phyloP scores from a whole-genome alignment of 2,113 vertebrate species.

The Seriola quinqueradiata region DNA sequence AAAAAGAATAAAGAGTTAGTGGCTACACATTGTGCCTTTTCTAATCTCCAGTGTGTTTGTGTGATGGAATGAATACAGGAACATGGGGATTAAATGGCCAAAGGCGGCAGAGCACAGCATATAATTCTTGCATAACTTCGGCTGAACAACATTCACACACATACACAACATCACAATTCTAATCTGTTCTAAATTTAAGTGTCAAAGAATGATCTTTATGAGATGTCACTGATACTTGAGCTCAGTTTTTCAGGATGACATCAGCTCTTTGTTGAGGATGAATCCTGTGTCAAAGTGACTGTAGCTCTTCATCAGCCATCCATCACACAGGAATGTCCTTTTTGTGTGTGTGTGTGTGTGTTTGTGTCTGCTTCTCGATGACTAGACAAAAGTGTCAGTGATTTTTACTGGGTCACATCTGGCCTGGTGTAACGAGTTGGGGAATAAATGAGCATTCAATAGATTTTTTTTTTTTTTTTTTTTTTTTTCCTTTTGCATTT shows the following conservation, averaged over 20 bases:
- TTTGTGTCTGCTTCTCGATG: no score
- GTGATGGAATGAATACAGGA: no score
- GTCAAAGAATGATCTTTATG: not conserved
- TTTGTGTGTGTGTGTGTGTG: not conserved
- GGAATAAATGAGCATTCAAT: constrained; percentile 8
- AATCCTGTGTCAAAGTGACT: not conserved
- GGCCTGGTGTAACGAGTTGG: not conserved
- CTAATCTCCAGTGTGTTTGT: no score
- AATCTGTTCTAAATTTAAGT: no score
- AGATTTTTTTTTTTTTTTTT: constrained; percentile 1
- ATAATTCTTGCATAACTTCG: no score
- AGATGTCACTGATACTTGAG: not conserved
- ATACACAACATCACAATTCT: no score
- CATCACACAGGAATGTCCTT: not conserved
- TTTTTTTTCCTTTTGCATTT: constrained; percentile 2
- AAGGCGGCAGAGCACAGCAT: no score
- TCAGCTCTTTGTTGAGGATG: not conserved
- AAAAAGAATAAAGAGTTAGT: no score
- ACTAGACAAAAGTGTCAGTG: no score
- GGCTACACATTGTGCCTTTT: no score
- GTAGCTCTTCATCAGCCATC: not conserved
- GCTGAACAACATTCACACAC: no score
- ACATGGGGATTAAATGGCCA: no score
- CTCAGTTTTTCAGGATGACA: not conserved
- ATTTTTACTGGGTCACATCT: constrained; percentile 26